A percentile compares a stretch with the other conserved stretches of the same genome.
phyloP scores from a whole-genome alignment of 2,797 vertebrate genomes.

The Lagorchestes hirsutus region DNA sequence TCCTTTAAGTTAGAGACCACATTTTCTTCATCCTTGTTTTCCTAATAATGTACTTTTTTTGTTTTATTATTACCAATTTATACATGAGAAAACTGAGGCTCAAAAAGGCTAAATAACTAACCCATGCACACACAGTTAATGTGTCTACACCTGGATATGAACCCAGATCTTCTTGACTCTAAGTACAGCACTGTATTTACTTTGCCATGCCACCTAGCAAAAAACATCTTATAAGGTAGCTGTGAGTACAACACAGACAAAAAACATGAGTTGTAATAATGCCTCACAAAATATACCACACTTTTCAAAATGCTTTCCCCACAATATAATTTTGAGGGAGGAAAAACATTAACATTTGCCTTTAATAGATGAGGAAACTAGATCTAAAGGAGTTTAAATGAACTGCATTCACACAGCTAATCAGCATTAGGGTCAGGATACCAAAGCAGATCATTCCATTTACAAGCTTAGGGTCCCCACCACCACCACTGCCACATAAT shows the following conservation, averaged over 20 bases:
- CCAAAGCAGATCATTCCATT: background rate
- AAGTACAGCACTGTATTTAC: background rate
- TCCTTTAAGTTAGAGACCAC: too few relatives aligned
- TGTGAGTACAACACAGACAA: background rate
- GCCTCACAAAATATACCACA: background rate
- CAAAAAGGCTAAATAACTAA: background rate
- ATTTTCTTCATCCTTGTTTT: background rate
- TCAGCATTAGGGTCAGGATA: background rate
- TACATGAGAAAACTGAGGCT: background rate
- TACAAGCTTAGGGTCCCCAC: background rate
- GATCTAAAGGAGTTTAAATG: background rate
- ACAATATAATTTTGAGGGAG: background rate
- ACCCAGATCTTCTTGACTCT: background rate
- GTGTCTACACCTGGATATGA: background rate
- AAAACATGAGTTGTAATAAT: background rate
- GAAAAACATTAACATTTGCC: background rate
- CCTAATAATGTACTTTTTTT: background rate
- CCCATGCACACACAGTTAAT: background rate
- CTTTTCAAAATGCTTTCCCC: background rate
- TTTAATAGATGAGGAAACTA: background rate
- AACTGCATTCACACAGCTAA: background rate
- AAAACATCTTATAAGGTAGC: background rate
- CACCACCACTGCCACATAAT: background rate
- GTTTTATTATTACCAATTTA: background rate
- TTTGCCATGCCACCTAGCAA: background rate